Conservation (phyloP, 2,888 invertebrate genomes). For the Yponomeuta malinellus region DNA sequence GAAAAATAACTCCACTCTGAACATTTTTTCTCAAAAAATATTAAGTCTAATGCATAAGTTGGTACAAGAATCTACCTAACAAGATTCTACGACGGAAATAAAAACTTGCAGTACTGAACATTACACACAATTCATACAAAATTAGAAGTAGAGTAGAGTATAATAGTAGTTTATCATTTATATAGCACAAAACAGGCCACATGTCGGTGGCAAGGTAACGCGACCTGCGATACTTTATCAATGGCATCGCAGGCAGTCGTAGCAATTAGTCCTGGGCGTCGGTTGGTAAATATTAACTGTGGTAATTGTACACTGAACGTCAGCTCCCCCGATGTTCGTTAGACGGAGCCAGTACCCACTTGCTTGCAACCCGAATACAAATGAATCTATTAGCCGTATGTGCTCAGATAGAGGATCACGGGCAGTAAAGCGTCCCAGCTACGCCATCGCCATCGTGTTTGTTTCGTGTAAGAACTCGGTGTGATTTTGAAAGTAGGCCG, state of each 20-base stretch:
- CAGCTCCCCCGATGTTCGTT: constrained; percentile 69
- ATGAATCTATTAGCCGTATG: constrained; percentile 70
- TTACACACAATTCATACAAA: too few relatives aligned
- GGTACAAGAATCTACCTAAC: too few relatives aligned
- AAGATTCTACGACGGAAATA: too few relatives aligned
- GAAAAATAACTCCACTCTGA: too few relatives aligned
- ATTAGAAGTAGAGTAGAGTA: too few relatives aligned
- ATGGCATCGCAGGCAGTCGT: constrained; percentile 18
- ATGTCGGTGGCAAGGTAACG: neutral
- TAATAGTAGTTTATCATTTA: too few relatives aligned
- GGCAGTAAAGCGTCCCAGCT: constrained; percentile 42
- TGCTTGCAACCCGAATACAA: constrained; percentile 70
- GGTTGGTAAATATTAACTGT: constrained; percentile 73
- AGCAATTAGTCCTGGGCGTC: constrained; percentile 68
- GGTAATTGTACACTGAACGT: constrained; percentile 70
- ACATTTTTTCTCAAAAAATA: too few relatives aligned
- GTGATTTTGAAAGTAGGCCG: constrained; percentile 30
- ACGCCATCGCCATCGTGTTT: constrained; percentile 27
- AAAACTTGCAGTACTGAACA: too few relatives aligned
- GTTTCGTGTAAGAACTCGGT: constrained; percentile 42
- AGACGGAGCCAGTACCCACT: constrained; percentile 39
- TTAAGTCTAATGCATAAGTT: too few relatives aligned
- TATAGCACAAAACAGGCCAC: too few relatives aligned
- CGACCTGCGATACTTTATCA: neutral
- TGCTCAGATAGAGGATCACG: constrained; percentile 59